A percentile compares a stretch with the other conserved stretches of the same genome.
These are phyloP conservation scores for Neotoma lepida DNA, from an alignment of 2,113 vertebrate species.

Conservation along the genomic window DNA sequence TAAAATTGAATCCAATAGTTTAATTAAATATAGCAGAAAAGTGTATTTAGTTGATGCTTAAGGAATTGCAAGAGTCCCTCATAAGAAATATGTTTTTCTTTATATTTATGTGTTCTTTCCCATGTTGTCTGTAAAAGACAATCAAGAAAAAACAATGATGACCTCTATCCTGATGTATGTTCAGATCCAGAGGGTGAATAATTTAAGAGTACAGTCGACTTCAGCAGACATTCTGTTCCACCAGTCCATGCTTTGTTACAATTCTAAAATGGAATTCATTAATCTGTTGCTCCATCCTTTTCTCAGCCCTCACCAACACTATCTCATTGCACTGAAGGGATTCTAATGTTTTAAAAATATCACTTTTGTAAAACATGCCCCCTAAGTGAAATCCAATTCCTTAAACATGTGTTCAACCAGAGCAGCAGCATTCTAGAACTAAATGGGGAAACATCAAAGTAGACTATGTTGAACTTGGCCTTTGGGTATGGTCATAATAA, in stretches of 20 bases:
- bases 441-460: background rate
- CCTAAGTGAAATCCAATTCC: background rate
- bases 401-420: background rate
- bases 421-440: background rate
- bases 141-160: background rate
- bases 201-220: background rate
- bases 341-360: background rate
- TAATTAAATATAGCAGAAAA: background rate
- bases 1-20: constrained; percentile 70
- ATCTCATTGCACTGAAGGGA: background rate
- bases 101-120: background rate
- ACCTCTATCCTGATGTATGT: background rate
- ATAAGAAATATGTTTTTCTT: constrained; percentile 1
- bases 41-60: background rate
- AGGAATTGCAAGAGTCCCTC: background rate
- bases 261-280: background rate
- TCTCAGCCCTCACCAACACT: background rate
- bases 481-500: background rate
- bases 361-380: background rate
- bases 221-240: background rate
- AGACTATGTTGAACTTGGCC: background rate
- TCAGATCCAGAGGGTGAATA: background rate
- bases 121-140: background rate
- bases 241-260: background rate
- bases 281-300: background rate